A percentile compares a stretch with the other conserved stretches of the same genome.
These are phyloP conservation scores for Phymatocera aterrima DNA, from an alignment of 2,888 invertebrate species.

Conservation along the genomic window DNA sequence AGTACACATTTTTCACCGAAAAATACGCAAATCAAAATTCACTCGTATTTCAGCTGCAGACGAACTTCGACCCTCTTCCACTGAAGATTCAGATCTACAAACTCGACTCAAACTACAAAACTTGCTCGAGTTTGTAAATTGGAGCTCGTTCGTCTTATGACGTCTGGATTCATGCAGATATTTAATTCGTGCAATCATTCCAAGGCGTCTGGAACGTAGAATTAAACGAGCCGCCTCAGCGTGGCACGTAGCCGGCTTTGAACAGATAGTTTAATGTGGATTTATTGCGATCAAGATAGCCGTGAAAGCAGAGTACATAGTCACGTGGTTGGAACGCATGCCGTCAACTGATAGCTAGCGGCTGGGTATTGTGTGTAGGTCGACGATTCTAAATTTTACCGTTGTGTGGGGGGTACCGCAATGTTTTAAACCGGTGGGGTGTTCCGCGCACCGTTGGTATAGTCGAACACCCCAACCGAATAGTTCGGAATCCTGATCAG, in stretches of 20 bases:
- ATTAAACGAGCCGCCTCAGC: slow-evolving; percentile 59
- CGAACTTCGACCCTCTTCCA: neutral
- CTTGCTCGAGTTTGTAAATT: neutral
- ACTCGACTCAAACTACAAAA: neutral
- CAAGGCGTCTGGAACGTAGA: slow-evolving; percentile 50
- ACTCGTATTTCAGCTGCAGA: neutral
- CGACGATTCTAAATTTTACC: slow-evolving; percentile 52
- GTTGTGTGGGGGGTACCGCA: slow-evolving; percentile 48
- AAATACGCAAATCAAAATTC: neutral
- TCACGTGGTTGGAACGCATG: slow-evolving; percentile 66
- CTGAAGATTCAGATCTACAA: neutral
- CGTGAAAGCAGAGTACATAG: slow-evolving; percentile 64
- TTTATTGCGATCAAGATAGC: slow-evolving; percentile 72
- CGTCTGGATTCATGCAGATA: slow-evolving; percentile 49
- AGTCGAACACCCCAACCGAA: slow-evolving; percentile 20
- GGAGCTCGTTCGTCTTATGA: neutral
- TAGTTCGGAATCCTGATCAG: slow-evolving; percentile 29
- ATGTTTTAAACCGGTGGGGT: slow-evolving; percentile 64
- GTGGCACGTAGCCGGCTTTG: slow-evolving; percentile 50
- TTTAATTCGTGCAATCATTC: slow-evolving; percentile 53
- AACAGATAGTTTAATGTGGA: slow-evolving; percentile 74
- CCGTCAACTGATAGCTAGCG: slow-evolving; percentile 65
- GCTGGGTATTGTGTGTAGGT: slow-evolving; percentile 50
- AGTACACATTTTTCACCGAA: neutral
- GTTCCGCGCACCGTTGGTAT: slow-evolving; percentile 52